Base-by-base conservation (phyloP, 2,888 invertebrate genomes). In the Lobophora halterata region DNA sequence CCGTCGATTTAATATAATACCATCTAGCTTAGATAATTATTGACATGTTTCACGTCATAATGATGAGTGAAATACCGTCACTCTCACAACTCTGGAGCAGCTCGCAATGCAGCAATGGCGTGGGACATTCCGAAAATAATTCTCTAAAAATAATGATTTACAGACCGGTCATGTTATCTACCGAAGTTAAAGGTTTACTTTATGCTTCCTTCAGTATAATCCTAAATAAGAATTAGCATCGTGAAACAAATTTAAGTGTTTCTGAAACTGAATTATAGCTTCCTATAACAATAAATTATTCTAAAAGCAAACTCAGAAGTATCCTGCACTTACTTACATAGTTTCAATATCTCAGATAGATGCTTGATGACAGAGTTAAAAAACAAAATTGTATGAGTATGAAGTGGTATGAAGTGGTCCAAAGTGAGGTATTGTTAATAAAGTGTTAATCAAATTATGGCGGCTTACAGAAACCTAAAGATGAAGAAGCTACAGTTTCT, bases 401-500 rank as follows among this genome's bases (percentile, higher is more conserved):
- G n/a, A n/a, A n/a, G n/a, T n/a, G n/a, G n/a, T n/a, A n/a, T n/a
- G n/a, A n/a, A n/a, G n/a, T n/a, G n/a, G n/a, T n/a, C n/a, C n/a
- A n/a, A n/a, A n/a, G n/a, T n/a, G n/a, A n/a, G n/a, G n/a, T n/a
- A n/a, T n/a, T n/a, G n/a, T n/a, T n/a, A n/a, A n/a, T n/a, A n/a
- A n/a, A n/a, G n/a, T n/a, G n/a, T n/a, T n/a, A n/a, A n/a, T 5
- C 5, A 14, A 14, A 14, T 14, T 17, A 2, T n/a, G n/a, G n/a
- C n/a, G 17, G 2, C n/a, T 32, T 32, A 23, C 46, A 55, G 40
- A 56, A 63, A 46, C 37, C 42, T n/a, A 63, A 59, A 12, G 66
- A 63, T 18, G 43, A 68, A 11, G 58, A 51, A 9, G 63, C 71
- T 1, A 68, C 60, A n/a, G 61, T 70, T 1, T 66, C 73, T 1